These are phyloP conservation scores for Blastobasis lacticolella DNA, from an alignment of 2,888 invertebrate genomes.

Conservation along the genomic window DNA sequence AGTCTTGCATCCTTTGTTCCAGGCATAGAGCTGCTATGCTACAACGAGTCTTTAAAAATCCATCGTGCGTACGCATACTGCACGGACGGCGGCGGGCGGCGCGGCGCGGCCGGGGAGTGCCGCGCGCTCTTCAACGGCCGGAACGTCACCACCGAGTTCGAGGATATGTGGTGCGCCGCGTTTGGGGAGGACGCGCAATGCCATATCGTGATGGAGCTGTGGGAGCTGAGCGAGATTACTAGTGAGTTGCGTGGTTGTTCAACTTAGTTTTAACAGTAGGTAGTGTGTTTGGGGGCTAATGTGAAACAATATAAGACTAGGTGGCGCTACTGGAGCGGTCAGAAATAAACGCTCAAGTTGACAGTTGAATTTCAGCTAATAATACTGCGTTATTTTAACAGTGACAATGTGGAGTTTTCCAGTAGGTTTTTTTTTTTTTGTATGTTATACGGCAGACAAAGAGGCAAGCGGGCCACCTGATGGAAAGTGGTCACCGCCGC, in stretches of 20 bases:
- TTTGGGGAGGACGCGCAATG: conserved; percentile 48
- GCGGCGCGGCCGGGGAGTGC: conserved; percentile 43
- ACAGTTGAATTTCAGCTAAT: no score
- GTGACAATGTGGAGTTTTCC: no score
- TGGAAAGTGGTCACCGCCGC: no score
- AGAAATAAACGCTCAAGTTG: no score
- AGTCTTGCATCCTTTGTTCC: conserved; percentile 19
- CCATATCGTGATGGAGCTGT: conserved; percentile 53
- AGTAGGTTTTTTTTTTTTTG: no score
- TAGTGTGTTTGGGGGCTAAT: no score
- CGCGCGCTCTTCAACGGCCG: conserved; percentile 77
- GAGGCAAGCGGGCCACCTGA: no score
- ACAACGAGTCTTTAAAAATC: conserved; percentile 37
- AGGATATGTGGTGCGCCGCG: conserved; percentile 79
- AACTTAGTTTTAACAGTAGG: no score
- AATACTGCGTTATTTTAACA: no score
- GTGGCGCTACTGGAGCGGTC: no score
- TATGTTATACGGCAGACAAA: no score
- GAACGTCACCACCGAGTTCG: conserved; percentile 79
- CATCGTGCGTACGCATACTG: conserved; percentile 53
- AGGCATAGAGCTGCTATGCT: conserved; percentile 66
- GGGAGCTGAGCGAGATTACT: conserved; percentile 48
- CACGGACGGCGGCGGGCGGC: conserved; percentile 27
- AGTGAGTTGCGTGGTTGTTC: conserved; percentile 34
- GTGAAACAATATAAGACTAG: no score